These are phyloP conservation scores for Euura saliciscinereae DNA, from an alignment of 1,140 invertebrate species.

Conservation along the genomic window DNA sequence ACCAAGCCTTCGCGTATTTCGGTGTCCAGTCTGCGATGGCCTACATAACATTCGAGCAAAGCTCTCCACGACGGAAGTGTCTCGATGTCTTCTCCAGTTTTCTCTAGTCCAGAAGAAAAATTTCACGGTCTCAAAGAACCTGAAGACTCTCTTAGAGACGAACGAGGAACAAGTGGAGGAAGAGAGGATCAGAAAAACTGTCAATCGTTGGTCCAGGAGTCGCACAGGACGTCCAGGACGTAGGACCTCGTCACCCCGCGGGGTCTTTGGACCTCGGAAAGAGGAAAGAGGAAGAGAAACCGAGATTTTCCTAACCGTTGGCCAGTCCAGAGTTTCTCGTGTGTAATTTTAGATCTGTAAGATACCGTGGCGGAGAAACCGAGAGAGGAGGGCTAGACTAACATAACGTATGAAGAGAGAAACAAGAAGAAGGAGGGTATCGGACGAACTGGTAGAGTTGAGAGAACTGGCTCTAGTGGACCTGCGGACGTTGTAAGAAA, in stretches of 20 bases:
- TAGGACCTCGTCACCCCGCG: too few relatives aligned
- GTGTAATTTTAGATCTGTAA: conserved; percentile 53
- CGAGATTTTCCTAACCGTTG: conserved; percentile 13
- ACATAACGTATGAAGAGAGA: neutral
- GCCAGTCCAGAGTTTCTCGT: conserved; percentile 37
- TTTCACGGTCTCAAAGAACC: too few relatives aligned
- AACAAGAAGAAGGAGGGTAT: conserved; percentile 2
- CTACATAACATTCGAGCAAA: neutral
- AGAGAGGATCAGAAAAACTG: too few relatives aligned
- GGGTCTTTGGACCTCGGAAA: too few relatives aligned
- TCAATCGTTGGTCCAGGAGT: too few relatives aligned
- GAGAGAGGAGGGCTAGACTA: neutral
- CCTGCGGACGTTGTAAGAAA: neutral
- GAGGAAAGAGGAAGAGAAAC: conserved; percentile 10
- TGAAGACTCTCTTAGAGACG: too few relatives aligned
- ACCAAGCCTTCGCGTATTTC: neutral
- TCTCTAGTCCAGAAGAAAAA: too few relatives aligned
- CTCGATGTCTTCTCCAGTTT: too few relatives aligned
- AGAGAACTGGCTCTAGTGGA: neutral
- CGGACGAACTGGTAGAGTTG: neutral
- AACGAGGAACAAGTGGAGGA: too few relatives aligned
- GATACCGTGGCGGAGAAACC: conserved; percentile 38
- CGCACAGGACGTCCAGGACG: too few relatives aligned
- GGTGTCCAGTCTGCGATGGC: neutral
- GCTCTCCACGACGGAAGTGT: too few relatives aligned